phyloP scores from a whole-genome alignment of 2,888 invertebrate species.

The Nezara viridula region DNA sequence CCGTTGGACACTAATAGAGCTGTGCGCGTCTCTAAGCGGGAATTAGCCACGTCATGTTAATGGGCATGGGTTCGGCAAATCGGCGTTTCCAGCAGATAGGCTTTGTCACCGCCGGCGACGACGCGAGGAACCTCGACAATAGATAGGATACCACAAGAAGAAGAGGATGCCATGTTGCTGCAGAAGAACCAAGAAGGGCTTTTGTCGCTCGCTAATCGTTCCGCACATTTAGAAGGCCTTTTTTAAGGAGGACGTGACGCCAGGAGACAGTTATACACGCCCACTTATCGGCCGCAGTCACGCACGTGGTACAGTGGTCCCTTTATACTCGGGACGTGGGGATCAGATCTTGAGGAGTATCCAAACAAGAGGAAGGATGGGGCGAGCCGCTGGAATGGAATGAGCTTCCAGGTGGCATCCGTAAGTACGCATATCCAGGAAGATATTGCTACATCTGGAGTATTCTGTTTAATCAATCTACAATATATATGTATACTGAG shows the following conservation, averaged over 20 bases:
- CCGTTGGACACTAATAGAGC: slow-evolving; percentile 10
- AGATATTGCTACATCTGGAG: no score
- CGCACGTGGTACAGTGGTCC: slow-evolving; percentile 28
- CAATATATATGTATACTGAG: no score
- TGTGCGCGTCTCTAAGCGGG: neutral
- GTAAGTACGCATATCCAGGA: no score
- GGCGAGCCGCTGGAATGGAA: neutral
- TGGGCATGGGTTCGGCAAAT: slow-evolving; percentile 13
- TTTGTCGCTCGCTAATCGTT: slow-evolving; percentile 48
- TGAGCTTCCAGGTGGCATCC: neutral
- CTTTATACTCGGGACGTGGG: neutral
- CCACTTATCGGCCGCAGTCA: slow-evolving; percentile 44
- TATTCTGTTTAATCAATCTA: no score
- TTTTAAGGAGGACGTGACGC: slow-evolving; percentile 28
- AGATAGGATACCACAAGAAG: neutral
- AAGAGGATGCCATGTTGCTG: neutral
- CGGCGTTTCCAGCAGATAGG: slow-evolving; percentile 23
- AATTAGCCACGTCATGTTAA: slow-evolving; percentile 41
- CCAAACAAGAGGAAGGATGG: slow-evolving; percentile 1
- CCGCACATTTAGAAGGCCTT: slow-evolving; percentile 45
- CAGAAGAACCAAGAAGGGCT: slow-evolving; percentile 35
- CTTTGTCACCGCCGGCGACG: slow-evolving; percentile 32
- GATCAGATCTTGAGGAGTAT: neutral
- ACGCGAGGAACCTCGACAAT: neutral
- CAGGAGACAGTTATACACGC: slow-evolving; percentile 36